phyloP scores from a whole-genome alignment of 1,140 invertebrate species.

The Atta colombica region DNA sequence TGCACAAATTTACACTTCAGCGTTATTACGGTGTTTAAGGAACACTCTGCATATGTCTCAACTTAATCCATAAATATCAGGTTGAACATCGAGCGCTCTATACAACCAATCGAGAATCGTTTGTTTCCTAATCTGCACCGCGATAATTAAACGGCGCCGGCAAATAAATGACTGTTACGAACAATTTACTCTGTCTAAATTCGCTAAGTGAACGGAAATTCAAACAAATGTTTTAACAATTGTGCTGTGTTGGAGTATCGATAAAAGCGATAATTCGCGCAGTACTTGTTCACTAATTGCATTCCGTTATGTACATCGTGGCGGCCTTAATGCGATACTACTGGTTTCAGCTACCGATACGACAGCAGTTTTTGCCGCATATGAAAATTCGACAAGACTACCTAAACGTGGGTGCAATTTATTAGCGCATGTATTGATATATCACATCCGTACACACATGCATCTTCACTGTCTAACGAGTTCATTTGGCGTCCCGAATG shows the following conservation, averaged over 20 bases:
- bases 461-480: slow-evolving; percentile 33
- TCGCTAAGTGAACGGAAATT: slow-evolving; percentile 25
- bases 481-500: slow-evolving; percentile 67
- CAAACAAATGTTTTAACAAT: slow-evolving; percentile 21
- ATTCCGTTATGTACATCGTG: slow-evolving; percentile 33
- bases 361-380: slow-evolving; percentile 28
- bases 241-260: not conserved
- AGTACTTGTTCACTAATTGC: slow-evolving; percentile 42
- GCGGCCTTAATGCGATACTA: slow-evolving; percentile 37
- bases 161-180: slow-evolving; percentile 5
- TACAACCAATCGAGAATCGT: not conserved
- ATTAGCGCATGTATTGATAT: slow-evolving; percentile 46
- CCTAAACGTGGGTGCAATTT: slow-evolving; percentile 26
- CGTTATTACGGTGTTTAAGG: too few species aligned
- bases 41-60: not conserved
- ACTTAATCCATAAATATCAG: not conserved
- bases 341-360: slow-evolving; percentile 31
- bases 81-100: not conserved
- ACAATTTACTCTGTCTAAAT: slow-evolving; percentile 25
- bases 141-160: slow-evolving; percentile 3
- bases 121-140: not conserved
- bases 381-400: slow-evolving; percentile 49
- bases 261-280: slow-evolving; percentile 25
- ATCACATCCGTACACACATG: slow-evolving; percentile 42
- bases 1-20: too few species aligned